These are phyloP conservation scores for Leptodactylus fallax DNA, from an alignment of 2,797 vertebrate species.

Conservation along the genomic window DNA sequence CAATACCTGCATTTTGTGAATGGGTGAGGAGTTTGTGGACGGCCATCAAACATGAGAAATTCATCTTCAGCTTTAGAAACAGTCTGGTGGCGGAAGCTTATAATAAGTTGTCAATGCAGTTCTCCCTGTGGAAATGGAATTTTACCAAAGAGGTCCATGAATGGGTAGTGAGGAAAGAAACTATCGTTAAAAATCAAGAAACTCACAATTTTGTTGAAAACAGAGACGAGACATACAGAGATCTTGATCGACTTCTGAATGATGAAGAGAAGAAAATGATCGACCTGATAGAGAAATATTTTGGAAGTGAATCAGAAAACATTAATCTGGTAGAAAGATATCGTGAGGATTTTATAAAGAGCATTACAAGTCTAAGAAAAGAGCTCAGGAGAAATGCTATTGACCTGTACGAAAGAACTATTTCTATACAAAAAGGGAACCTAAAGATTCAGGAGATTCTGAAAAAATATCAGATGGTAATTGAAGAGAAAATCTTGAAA, in stretches of 20 bases:
- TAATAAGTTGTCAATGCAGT: neutral
- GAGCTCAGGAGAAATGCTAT: slow-evolving; percentile 66
- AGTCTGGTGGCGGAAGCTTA: slow-evolving; percentile 7
- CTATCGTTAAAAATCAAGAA: slow-evolving; percentile 61
- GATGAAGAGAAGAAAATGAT: slow-evolving; percentile 23
- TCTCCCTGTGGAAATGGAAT: neutral
- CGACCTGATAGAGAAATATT: slow-evolving; percentile 45
- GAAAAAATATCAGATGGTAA: slow-evolving; percentile 65
- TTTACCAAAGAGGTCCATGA: neutral
- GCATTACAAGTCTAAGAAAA: slow-evolving; percentile 67
- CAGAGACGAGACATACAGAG: neutral
- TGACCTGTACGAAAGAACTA: slow-evolving; percentile 67
- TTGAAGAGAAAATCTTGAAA: slow-evolving; percentile 71
- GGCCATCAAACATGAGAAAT: slow-evolving; percentile 63
- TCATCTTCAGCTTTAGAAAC: slow-evolving; percentile 33
- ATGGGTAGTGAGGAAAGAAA: slow-evolving; percentile 61
- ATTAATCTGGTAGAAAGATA: slow-evolving; percentile 70
- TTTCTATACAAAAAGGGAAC: slow-evolving; percentile 69
- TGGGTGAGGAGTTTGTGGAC: slow-evolving; percentile 77
- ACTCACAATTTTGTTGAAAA: neutral
- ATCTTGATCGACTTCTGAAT: neutral
- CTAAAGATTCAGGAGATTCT: slow-evolving; percentile 71
- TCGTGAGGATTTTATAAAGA: slow-evolving; percentile 68
- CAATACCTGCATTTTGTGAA: slow-evolving; percentile 72
- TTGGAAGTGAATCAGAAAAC: slow-evolving; percentile 68